phyloP scores from a whole-genome alignment of 2,113 vertebrate genomes.

The Sturnus vulgaris region DNA sequence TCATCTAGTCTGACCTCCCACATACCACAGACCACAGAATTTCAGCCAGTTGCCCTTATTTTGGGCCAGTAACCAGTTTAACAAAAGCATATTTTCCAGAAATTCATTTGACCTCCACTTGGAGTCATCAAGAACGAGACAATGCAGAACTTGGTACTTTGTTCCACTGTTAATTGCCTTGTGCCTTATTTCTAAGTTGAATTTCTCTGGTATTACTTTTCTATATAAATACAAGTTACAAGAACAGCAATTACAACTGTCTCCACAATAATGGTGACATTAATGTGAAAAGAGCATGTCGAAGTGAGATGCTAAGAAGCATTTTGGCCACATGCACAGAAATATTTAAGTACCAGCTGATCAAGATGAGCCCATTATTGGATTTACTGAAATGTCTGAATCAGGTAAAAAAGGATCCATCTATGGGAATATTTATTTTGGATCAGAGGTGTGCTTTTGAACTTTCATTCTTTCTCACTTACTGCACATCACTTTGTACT shows the following conservation, averaged over 20 bases:
- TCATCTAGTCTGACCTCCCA: constrained; percentile 43
- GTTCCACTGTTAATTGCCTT: background rate
- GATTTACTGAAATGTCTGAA: background rate
- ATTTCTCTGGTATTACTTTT: background rate
- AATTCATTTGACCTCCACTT: constrained; percentile 32
- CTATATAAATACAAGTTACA: background rate
- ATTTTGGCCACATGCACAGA: background rate
- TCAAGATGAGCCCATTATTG: background rate
- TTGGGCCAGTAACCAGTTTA: constrained; percentile 4
- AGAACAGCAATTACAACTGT: background rate
- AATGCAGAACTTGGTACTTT: constrained; percentile 15
- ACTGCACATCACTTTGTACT: background rate
- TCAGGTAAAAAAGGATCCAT: background rate
- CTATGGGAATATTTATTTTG: background rate
- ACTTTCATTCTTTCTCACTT: background rate
- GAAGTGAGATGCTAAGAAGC: background rate
- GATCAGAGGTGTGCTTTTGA: background rate
- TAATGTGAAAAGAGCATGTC: background rate
- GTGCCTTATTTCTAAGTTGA: background rate
- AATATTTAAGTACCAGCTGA: background rate
- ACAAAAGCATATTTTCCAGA: constrained; percentile 56
- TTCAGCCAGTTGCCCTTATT: constrained; percentile 28
- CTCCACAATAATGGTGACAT: background rate
- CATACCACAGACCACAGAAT: constrained; percentile 44
- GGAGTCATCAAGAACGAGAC: constrained; percentile 33